Evolutionary conservation across 2,113 vertebrate species (phyloP).

Genomic region (Alethe castanea): DNA sequence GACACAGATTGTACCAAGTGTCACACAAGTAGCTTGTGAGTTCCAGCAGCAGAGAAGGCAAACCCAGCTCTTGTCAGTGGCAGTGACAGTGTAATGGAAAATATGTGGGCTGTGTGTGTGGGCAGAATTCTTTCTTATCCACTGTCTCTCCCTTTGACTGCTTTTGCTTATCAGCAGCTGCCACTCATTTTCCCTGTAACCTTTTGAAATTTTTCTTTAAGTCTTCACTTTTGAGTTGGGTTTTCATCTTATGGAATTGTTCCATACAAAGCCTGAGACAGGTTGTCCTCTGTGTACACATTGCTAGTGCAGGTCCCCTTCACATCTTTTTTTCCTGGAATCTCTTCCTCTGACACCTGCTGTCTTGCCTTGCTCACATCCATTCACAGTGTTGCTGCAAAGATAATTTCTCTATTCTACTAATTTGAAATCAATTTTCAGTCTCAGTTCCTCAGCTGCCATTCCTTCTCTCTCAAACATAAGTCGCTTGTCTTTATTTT

Average conservation of each 20-base stretch:
- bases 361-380: neutral
- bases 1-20: neutral
- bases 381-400: neutral
- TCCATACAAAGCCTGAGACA: neutral
- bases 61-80: neutral
- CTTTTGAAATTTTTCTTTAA: neutral
- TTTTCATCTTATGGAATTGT: neutral
- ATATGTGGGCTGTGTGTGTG: rapidly evolving
- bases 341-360: neutral
- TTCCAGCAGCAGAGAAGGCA: neutral
- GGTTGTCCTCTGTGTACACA: neutral
- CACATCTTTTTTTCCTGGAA: neutral
- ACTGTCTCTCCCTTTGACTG: neutral
- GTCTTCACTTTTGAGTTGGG: neutral
- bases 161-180: neutral
- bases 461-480: neutral
- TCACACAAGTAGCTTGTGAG: neutral
- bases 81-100: neutral
- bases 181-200: neutral
- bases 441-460: neutral
- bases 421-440: neutral
- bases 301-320: neutral
- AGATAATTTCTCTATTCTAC: neutral
- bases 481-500: neutral
- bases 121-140: neutral